phyloP scores from a whole-genome alignment of 2,888 invertebrate species.

The Melipona beecheii region DNA sequence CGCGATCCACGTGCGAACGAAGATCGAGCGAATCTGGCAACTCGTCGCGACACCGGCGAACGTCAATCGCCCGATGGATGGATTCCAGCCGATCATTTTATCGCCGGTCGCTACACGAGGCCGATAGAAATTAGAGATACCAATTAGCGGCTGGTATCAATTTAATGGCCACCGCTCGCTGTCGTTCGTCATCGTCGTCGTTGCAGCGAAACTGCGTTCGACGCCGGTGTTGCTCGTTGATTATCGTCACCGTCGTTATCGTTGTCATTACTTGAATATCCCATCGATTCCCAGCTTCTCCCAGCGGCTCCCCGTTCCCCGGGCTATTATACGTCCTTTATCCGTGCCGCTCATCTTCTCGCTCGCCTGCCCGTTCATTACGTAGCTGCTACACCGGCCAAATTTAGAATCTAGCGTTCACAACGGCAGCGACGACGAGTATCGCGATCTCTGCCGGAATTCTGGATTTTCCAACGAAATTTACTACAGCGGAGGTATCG shows the following conservation, averaged over 20 bases:
- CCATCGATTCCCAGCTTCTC: slow-evolving; percentile 48
- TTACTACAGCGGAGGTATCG: too few relatives aligned
- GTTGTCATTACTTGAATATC: slow-evolving; percentile 71
- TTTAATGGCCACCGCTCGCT: slow-evolving; percentile 60
- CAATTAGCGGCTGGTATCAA: slow-evolving; percentile 71
- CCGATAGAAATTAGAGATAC: slow-evolving; percentile 67
- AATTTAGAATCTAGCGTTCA: slow-evolving; percentile 31
- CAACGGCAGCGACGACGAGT: slow-evolving; percentile 11
- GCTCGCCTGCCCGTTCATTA: slow-evolving; percentile 42
- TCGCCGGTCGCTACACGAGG: slow-evolving; percentile 41
- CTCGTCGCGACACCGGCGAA: slow-evolving; percentile 1
- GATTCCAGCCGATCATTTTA: slow-evolving; percentile 53
- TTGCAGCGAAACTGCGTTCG: slow-evolving; percentile 46
- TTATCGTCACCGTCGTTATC: slow-evolving; percentile 70
- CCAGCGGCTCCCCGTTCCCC: background rate
- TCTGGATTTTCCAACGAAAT: too few relatives aligned
- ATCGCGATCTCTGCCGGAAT: background rate
- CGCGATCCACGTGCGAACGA: background rate
- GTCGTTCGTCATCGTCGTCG: slow-evolving; percentile 68
- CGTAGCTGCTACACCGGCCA: slow-evolving; percentile 27
- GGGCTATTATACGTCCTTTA: slow-evolving; percentile 6
- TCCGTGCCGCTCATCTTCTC: slow-evolving; percentile 21
- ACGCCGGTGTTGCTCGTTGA: slow-evolving; percentile 64
- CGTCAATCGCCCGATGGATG: slow-evolving; percentile 19
- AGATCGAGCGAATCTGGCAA: too few relatives aligned